These are phyloP conservation scores for Cheilosia pagana DNA, from an alignment of 2,888 invertebrate genomes.

Conservation along the genomic window DNA sequence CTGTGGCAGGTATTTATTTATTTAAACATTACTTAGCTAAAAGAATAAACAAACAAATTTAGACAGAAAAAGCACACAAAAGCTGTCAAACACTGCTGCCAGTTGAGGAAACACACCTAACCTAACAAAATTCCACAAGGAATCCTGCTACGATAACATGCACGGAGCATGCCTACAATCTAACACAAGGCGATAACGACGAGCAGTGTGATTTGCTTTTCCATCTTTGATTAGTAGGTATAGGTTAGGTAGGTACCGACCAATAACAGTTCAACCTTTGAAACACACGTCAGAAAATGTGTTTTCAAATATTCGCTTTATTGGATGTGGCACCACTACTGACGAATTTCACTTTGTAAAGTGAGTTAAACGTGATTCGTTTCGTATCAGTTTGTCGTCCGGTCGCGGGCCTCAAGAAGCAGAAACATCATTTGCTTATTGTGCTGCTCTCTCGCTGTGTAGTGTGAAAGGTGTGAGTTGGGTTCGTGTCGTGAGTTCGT, in stretches of 20 bases:
- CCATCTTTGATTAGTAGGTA: constrained; percentile 1
- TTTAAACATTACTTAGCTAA: not conserved
- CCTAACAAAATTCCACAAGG: not conserved
- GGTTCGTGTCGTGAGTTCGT: constrained; percentile 35
- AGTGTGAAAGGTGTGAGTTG: constrained; percentile 54
- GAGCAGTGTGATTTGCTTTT: constrained; percentile 28
- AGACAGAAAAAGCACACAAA: not conserved
- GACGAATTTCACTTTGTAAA: constrained; percentile 53
- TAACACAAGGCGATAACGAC: not conserved
- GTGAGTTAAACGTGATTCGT: constrained; percentile 15
- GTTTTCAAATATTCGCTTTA: constrained; percentile 43
- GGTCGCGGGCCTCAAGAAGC: constrained; percentile 20
- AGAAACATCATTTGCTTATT: constrained; percentile 31
- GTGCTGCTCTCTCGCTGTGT: constrained; percentile 34
- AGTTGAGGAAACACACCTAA: not conserved
- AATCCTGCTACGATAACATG: constrained; percentile 18
- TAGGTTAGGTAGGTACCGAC: too few relatives aligned
- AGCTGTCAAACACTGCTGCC: too few relatives aligned
- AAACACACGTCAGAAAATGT: constrained; percentile 55
- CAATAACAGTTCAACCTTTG: constrained; percentile 29
- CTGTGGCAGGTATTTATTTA: not conserved
- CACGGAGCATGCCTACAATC: not conserved
- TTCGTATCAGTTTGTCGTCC: constrained; percentile 5
- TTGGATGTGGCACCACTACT: constrained; percentile 30
- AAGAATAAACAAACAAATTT: constrained; percentile 18